Base-by-base conservation (phyloP, 2,888 invertebrate species). In the Erebia ligea region DNA sequence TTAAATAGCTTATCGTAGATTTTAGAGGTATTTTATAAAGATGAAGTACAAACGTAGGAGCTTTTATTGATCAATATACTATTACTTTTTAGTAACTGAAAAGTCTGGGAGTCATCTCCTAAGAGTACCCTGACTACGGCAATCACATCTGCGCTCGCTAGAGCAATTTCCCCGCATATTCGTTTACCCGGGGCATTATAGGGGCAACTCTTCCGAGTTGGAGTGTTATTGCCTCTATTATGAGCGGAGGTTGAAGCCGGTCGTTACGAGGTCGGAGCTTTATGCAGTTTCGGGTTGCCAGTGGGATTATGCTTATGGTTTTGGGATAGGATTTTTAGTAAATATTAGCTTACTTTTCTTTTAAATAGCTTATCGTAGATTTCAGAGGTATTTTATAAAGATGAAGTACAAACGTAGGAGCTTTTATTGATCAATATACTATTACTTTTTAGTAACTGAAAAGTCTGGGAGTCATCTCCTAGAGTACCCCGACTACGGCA, bases 131-230 rank as follows among this genome's bases (percentile, higher is more conserved):
- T 40, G 67, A 50, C 52, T 67, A 65, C 40, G 61, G 85, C 86
- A 89, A 90, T 90, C 90, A 87, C 91, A 92, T 92, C 92, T 91
- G 87, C 83, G 82, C 83, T 80, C 82, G 84, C 84, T 85, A 83
- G 81, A 84, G 89, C 92, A 90, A 92, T 91, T 91, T 91, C 88
- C 90, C 84, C 87, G 83, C 86, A 92, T 92, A 93, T 93, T 92
- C 92, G 92, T 92, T 93, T 92, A 93, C 89, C 85, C 84, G 82
- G 83, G 84, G 87, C 84, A 89, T 91, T 91, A 90, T 84, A 83
- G 88, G 89, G 88, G 90, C 86, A 76, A 84, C 87, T 87, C 88
- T 90, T 87, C 90, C 89, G 89, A 82, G 85, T 84, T 84, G 81
- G 86, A 88, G 86, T 90, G 88, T 91, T 90, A 91, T 90, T 90